Evolutionary conservation across 2,113 vertebrate genomes (phyloP), one percentile per base, ranked within the genome.

Genomic region (Xenopus laevis): DNA sequence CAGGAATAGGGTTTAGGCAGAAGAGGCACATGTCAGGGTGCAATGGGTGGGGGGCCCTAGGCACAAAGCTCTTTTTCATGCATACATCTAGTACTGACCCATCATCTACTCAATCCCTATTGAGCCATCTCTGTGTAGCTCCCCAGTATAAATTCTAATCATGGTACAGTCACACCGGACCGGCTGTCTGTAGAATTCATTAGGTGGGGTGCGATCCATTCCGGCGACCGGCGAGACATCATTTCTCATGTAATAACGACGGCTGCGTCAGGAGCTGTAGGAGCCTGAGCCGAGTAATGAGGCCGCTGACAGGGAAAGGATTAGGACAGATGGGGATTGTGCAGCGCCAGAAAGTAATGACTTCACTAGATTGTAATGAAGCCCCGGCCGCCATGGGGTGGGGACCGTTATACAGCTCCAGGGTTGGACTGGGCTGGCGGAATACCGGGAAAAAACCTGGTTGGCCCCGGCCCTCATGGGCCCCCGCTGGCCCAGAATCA

Each of bases 261-360:
- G 13, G 7, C 30, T 45, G 55, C 30, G 64, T 67, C 10, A 50
- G 65, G 17, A 50, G 59, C 55, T n/a, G 44, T 46, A 13, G 64
- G 72, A 63, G 18, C 33, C 13, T 63, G 47, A 46, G 53, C 7
- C 23, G 33, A 40, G 46, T 75, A 75, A 68, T 62, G 57, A 74
- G 27, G 11, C 57, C 30, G 23, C 15, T 17, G 65, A 62, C 57
- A 68, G 57, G 13, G 15, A 45, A 61, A 17, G 65, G 50, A 75
- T 61, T 40, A 67, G 72, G 50, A 68, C 72, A 68, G 57, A 75
- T 68, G 72, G 57, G 15, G 64, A 68, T 68, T 59, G 33, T 68
- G 57, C 50, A 61, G 21, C 47, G 65, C 65, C 47, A 55, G 10
- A 60, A 60, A 75, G 46, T 47, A 62, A 62, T 61, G 55, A 62